Evolutionary conservation across 2,888 invertebrate genomes (phyloP).

Genomic region (Oasisia sp.): DNA sequence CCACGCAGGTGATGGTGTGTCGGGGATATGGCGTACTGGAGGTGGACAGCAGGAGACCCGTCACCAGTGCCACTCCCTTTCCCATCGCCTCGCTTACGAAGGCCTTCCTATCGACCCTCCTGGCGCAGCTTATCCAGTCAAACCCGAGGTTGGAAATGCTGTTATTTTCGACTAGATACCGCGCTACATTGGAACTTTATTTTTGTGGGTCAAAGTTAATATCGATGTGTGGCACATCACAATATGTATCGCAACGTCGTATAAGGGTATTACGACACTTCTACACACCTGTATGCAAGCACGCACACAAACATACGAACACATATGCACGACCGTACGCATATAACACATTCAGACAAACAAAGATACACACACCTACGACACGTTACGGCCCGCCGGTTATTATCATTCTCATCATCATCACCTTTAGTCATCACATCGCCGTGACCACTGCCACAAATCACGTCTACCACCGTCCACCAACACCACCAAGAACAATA

Average conservation of each 20-base stretch:
- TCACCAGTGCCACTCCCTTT: background rate
- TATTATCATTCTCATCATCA: no score
- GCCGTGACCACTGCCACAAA: no score
- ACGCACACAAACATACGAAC: background rate
- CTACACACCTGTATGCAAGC: background rate
- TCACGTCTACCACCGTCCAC: no score
- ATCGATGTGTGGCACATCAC: no score
- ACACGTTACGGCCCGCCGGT: no score
- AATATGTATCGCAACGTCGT: background rate
- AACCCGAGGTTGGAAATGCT: background rate
- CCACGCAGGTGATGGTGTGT: background rate
- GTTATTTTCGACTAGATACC: background rate
- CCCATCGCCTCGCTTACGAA: background rate
- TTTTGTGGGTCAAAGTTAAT: no score
- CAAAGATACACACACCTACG: no score
- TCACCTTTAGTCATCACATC: no score
- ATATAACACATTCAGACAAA: no score
- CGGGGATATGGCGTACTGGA: background rate
- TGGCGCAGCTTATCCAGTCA: slow-evolving; percentile 4
- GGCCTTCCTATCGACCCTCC: background rate
- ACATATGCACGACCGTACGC: no score
- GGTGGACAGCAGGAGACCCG: background rate
- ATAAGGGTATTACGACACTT: background rate
- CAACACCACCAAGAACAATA: no score
- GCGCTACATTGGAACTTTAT: no score